These are phyloP conservation scores for Spheniscus mendiculus DNA, from an alignment of 2,113 vertebrate genomes.

Conservation along the genomic window DNA sequence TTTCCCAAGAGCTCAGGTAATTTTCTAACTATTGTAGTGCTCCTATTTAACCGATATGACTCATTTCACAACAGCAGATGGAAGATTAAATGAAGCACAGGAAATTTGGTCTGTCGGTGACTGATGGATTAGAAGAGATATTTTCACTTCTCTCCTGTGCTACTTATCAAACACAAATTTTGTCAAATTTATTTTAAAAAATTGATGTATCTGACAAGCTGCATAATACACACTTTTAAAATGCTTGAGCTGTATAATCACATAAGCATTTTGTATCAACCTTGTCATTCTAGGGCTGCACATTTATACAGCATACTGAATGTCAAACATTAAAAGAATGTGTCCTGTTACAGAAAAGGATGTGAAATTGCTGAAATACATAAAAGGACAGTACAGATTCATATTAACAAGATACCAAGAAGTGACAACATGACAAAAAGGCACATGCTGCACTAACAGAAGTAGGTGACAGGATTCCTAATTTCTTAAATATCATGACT, in stretches of 20 bases:
- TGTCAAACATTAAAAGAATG: not conserved
- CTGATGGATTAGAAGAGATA: not conserved
- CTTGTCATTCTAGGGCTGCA: not conserved
- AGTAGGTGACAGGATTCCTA: not conserved
- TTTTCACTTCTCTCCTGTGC: not conserved
- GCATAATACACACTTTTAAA: not conserved
- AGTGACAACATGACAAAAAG: not conserved
- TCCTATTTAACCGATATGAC: not conserved
- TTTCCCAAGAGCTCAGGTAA: not conserved
- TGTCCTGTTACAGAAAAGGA: not conserved
- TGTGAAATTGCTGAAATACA: not conserved
- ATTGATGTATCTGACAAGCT: not conserved
- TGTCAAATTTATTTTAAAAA: not conserved
- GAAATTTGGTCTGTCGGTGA: not conserved
- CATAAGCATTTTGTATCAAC: not conserved
- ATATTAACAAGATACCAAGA: not conserved
- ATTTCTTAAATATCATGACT: not conserved
- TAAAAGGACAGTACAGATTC: not conserved
- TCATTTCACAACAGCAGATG: not conserved
- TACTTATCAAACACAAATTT: not conserved
- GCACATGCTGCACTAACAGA: not conserved
- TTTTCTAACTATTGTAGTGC: not conserved
- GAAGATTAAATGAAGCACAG: not conserved
- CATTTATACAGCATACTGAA: not conserved
- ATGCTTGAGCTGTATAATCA: not conserved